Conservation (phyloP, 2,113 vertebrate species). For the Microcebus jonahi region DNA sequence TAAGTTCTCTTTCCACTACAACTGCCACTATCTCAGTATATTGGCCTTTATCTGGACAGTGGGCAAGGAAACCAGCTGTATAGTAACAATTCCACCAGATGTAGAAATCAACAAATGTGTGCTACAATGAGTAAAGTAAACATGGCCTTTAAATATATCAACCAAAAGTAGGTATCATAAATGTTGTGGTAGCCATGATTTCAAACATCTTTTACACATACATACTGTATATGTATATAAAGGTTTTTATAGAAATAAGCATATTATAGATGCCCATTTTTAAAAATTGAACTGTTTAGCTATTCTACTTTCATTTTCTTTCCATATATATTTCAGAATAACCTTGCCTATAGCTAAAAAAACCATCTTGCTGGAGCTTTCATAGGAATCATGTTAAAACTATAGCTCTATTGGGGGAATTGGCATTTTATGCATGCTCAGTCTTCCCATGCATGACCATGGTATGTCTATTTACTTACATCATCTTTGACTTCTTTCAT, state of each 20-base stretch:
- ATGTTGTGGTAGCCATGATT: background rate
- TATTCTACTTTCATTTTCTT: background rate
- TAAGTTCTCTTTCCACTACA: no score
- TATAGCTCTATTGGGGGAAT: background rate
- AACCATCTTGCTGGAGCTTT: background rate
- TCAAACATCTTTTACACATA: background rate
- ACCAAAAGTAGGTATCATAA: background rate
- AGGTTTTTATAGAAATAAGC: background rate
- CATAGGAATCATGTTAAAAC: background rate
- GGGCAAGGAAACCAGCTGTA: no score
- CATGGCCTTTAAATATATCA: background rate
- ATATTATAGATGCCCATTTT: background rate
- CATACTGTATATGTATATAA: background rate
- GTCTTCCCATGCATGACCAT: background rate
- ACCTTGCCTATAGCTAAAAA: background rate
- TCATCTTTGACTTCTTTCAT: background rate
- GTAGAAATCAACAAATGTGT: background rate
- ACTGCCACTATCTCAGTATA: no score
- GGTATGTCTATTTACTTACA: background rate
- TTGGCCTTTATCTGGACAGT: no score
- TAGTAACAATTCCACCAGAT: background rate
- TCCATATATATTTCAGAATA: background rate
- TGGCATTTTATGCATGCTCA: background rate
- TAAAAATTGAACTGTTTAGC: background rate
- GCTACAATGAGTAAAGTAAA: background rate